These are phyloP conservation scores for Nezara viridula DNA, from an alignment of 2,888 invertebrate genomes.

Conservation along the genomic window DNA sequence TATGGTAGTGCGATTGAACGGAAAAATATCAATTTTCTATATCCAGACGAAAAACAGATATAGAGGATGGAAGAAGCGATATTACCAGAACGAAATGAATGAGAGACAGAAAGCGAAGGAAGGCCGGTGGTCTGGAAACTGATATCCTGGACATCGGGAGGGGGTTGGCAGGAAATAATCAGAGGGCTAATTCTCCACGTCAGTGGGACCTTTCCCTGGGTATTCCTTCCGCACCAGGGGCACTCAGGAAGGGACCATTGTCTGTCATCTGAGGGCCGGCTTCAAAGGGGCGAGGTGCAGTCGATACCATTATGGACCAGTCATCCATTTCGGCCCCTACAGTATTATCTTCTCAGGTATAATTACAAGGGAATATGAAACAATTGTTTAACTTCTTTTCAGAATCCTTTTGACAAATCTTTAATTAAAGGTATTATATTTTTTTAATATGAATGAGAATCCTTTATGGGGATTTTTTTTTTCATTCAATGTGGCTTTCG, in stretches of 20 bases:
- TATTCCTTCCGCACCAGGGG: slow-evolving; percentile 43
- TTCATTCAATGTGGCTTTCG: too few species aligned
- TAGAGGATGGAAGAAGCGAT: background rate
- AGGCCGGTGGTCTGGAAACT: slow-evolving; percentile 46
- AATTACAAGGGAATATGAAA: background rate
- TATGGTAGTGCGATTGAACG: background rate
- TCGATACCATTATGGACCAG: slow-evolving; percentile 22
- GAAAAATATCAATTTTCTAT: slow-evolving; percentile 18
- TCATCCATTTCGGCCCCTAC: background rate
- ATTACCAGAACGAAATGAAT: slow-evolving; percentile 32
- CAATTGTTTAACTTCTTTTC: background rate
- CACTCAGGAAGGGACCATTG: slow-evolving; percentile 7
- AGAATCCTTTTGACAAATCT: too few species aligned
- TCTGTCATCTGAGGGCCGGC: slow-evolving; percentile 1
- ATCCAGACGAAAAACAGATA: background rate
- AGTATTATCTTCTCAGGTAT: background rate
- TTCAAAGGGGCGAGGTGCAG: slow-evolving; percentile 23
- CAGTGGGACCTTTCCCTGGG: slow-evolving; percentile 42
- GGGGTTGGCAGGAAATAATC: slow-evolving; percentile 44
- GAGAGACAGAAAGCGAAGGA: background rate
- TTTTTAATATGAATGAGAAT: background rate
- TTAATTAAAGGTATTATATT: too few species aligned
- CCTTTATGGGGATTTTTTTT: too few species aligned
- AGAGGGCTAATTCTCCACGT: slow-evolving; percentile 48
- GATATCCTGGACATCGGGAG: slow-evolving; percentile 26